A percentile compares a stretch with the other conserved stretches of the same genome.
Conservation (phyloP, 2,888 invertebrate species). For the Hirtodrosophila duncani region DNA sequence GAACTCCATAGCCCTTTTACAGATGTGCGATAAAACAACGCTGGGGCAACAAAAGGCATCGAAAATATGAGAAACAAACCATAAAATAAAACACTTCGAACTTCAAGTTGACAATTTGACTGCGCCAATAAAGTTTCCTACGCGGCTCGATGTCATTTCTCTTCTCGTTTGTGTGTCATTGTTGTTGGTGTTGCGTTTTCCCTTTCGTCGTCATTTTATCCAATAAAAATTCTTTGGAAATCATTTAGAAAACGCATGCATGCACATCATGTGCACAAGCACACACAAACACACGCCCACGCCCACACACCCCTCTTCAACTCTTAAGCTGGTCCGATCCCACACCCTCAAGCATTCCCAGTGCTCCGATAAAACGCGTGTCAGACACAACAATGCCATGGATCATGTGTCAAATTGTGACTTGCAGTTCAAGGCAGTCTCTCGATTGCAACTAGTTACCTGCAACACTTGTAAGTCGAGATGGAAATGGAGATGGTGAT, state of each 20-base stretch:
- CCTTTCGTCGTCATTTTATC: conserved; percentile 40
- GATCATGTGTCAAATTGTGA: conserved; percentile 71
- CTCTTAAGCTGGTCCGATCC: not conserved
- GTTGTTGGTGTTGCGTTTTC: conserved; percentile 27
- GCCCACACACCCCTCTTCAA: conserved; percentile 1
- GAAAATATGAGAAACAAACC: conserved; percentile 70
- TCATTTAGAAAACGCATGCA: conserved; percentile 65
- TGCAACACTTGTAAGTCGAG: conserved; percentile 22
- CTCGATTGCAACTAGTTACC: conserved; percentile 47
- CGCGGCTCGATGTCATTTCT: conserved; percentile 40
- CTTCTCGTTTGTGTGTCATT: conserved; percentile 7
- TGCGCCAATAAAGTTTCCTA: conserved; percentile 66
- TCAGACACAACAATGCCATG: conserved; percentile 66
- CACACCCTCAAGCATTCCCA: conserved; percentile 12
- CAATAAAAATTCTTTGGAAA: conserved; percentile 67
- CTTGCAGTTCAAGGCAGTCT: conserved; percentile 47
- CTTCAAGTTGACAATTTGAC: conserved; percentile 67
- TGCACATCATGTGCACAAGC: conserved; percentile 60
- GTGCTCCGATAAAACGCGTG: conserved; percentile 64
- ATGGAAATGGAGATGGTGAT: no score
- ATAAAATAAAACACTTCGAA: conserved; percentile 68
- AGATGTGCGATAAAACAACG: conserved; percentile 63
- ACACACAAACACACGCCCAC: conserved; percentile 18
- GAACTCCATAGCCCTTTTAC: conserved; percentile 58
- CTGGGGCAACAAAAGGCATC: conserved; percentile 45